phyloP scores from a whole-genome alignment of 1,140 invertebrate species.

The Drosophila melanogaster region Release_6_plus_ISO1_MT NT_033779.5:10874001-10874500 shows the following conservation, averaged over 20 bases:
- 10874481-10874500: slow-evolving; percentile 9
- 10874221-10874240: no score
- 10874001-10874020: slow-evolving; percentile 52
- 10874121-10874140: slow-evolving; percentile 80
- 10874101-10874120: slow-evolving; percentile 46
- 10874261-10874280: slow-evolving; percentile 4
- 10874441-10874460: slow-evolving; percentile 8
- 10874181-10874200: slow-evolving; percentile 82
- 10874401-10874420: slow-evolving; percentile 9
- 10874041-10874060: slow-evolving; percentile 74
- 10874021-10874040: slow-evolving; percentile 79
- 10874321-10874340: slow-evolving; percentile 2
- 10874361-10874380: slow-evolving; percentile 17
- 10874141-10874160: slow-evolving; percentile 82
- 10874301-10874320: slow-evolving; percentile 52
- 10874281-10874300: slow-evolving; percentile 15
- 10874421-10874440: slow-evolving; percentile 22
- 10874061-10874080: slow-evolving; percentile 22
- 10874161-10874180: slow-evolving; percentile 82
- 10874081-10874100: neutral
- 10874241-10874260: no score
- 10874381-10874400: slow-evolving; percentile 54
- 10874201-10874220: slow-evolving; percentile 57
- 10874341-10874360: neutral
- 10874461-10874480: slow-evolving; percentile 26